Conservation (phyloP, 1,140 invertebrate genomes). For the Temnothorax curvispinosus region DNA sequence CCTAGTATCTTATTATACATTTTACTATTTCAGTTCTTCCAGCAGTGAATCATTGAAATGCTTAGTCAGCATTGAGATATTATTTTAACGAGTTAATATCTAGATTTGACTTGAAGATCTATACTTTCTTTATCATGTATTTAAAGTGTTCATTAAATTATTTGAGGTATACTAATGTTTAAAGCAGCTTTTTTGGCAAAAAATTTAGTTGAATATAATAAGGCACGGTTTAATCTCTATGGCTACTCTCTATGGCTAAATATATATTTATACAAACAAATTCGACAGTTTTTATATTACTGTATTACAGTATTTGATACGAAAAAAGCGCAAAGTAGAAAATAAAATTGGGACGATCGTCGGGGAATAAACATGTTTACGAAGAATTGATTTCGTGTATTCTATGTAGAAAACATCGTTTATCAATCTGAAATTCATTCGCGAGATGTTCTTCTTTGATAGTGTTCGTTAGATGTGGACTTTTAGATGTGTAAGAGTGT, state of each 20-base stretch:
- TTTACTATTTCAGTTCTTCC: neutral
- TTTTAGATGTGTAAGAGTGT: neutral
- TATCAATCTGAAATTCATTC: neutral
- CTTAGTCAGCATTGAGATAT: conserved; percentile 5
- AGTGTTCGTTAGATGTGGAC: conserved; percentile 13
- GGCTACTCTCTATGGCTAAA: too few species aligned
- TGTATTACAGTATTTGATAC: neutral
- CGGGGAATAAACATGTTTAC: neutral
- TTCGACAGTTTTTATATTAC: neutral
- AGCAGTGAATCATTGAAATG: neutral
- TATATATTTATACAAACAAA: neutral
- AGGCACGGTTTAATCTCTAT: neutral
- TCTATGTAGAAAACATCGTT: neutral
- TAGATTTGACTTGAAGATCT: neutral
- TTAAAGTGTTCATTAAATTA: neutral
- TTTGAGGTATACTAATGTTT: neutral
- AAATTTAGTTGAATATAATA: neutral
- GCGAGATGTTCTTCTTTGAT: neutral
- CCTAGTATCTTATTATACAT: neutral
- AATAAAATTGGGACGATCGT: neutral
- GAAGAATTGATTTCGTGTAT: neutral
- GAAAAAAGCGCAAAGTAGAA: neutral
- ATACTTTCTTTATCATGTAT: neutral
- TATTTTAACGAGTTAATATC: neutral
- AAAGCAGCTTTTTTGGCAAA: neutral